These are phyloP conservation scores for Formica exsecta DNA, from an alignment of 1,140 invertebrate genomes.

Conservation along the genomic window DNA sequence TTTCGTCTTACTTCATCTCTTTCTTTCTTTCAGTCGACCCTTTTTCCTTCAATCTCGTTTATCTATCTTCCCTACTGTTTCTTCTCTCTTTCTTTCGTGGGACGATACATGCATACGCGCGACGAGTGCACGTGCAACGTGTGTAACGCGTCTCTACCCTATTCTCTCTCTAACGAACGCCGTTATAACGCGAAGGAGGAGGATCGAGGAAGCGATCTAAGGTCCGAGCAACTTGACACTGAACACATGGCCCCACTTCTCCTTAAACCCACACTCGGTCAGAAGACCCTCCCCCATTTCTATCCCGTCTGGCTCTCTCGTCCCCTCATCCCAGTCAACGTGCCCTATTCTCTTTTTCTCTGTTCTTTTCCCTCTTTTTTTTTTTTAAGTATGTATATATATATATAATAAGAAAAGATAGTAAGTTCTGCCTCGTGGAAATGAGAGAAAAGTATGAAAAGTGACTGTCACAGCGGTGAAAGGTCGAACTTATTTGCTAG, in stretches of 20 bases:
- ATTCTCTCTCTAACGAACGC: conserved; percentile 28
- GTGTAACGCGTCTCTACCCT: conserved; percentile 38
- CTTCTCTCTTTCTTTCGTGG: conserved; percentile 39
- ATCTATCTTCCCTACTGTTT: conserved; percentile 52
- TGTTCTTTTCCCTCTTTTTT: conserved; percentile 45
- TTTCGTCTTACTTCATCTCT: background rate
- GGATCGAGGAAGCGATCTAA: conserved; percentile 68
- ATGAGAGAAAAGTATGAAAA: conserved; percentile 13
- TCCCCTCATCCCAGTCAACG: conserved; percentile 3
- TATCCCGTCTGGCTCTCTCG: conserved; percentile 38
- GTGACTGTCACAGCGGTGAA: conserved; percentile 15
- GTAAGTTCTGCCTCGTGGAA: conserved; percentile 31
- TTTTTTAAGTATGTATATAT: background rate
- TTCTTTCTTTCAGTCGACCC: conserved; percentile 11
- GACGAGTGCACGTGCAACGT: conserved; percentile 58
- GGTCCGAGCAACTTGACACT: conserved; percentile 83
- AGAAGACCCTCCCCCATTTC: conserved; percentile 71
- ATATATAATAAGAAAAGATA: conserved; percentile 17
- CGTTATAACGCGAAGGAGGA: conserved; percentile 60
- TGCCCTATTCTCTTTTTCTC: conserved; percentile 58
- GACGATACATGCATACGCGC: conserved; percentile 30
- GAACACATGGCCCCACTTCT: conserved; percentile 84
- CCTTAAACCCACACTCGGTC: conserved; percentile 81
- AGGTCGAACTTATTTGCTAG: conserved; percentile 37
- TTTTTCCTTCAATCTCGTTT: conserved; percentile 44